These are phyloP conservation scores for Crypturellus undulatus DNA, from an alignment of 2,113 vertebrate species.

Conservation along the genomic window DNA sequence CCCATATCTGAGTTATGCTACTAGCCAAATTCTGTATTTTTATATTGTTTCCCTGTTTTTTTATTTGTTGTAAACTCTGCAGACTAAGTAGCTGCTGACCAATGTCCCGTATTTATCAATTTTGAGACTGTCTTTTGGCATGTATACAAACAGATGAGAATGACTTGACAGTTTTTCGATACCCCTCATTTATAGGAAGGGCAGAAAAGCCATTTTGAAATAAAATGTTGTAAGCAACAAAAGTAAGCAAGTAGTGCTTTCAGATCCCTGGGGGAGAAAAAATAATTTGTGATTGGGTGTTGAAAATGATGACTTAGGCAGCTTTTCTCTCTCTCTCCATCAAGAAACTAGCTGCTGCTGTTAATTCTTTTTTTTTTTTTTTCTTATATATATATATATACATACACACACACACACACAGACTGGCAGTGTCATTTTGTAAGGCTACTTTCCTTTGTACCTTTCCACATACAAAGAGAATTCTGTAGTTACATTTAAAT, in stretches of 20 bases:
- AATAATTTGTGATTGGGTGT: neutral
- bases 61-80: neutral
- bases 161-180: neutral
- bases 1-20: neutral
- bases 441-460: neutral
- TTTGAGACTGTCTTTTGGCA: neutral
- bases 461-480: neutral
- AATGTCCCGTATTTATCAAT: neutral
- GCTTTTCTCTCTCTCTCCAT: neutral
- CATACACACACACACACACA: too few relatives aligned
- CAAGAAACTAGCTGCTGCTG: neutral
- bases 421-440: neutral
- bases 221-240: neutral
- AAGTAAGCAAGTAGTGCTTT: neutral
- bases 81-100: neutral
- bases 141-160: neutral
- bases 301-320: neutral
- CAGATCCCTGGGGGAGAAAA: neutral
- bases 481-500: neutral
- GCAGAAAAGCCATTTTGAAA: neutral
- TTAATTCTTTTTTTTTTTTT: too few relatives aligned
- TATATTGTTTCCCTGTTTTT: neutral
- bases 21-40: neutral
- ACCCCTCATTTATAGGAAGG: neutral
- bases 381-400: too few relatives aligned